Conservation (phyloP, 2,797 vertebrate species). For the Anguilla obscura region DNA sequence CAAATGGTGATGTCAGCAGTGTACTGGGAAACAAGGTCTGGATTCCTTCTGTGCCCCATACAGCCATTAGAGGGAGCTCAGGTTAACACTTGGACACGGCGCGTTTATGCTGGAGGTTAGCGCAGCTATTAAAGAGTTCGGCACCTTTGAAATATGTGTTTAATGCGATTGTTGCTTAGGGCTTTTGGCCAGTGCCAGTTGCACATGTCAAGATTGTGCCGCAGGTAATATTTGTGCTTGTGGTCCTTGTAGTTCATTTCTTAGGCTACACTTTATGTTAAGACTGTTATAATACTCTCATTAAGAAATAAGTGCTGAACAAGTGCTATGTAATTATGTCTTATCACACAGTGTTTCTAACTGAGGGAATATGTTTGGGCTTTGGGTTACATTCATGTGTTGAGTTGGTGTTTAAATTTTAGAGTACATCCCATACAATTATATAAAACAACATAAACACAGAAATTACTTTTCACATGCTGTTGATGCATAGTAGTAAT, state of each 20-base stretch:
- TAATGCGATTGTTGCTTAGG: neutral
- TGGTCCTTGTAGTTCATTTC: neutral
- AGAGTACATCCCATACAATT: neutral
- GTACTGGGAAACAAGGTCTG: neutral
- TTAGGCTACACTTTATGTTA: conserved; percentile 3
- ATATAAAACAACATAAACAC: neutral
- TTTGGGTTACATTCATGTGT: neutral
- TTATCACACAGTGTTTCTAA: neutral
- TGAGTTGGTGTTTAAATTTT: neutral
- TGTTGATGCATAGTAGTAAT: neutral
- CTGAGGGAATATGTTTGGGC: neutral
- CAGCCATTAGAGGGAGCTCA: neutral
- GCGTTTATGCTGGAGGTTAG: neutral
- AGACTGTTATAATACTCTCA: neutral
- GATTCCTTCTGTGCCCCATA: neutral
- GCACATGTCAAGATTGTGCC: neutral
- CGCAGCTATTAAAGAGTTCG: neutral
- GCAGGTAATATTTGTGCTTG: conserved; percentile 10
- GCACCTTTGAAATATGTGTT: conserved; percentile 5
- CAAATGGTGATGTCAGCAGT: neutral
- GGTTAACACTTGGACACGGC: neutral
- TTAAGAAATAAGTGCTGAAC: conserved; percentile 14
- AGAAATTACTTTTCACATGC: neutral
- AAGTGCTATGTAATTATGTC: conserved; percentile 8
- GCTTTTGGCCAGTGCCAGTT: neutral